A percentile compares a stretch with the other conserved stretches of the same genome.
phyloP scores from a whole-genome alignment of 1,140 invertebrate species.

The Heliconius hewitsoni region DNA sequence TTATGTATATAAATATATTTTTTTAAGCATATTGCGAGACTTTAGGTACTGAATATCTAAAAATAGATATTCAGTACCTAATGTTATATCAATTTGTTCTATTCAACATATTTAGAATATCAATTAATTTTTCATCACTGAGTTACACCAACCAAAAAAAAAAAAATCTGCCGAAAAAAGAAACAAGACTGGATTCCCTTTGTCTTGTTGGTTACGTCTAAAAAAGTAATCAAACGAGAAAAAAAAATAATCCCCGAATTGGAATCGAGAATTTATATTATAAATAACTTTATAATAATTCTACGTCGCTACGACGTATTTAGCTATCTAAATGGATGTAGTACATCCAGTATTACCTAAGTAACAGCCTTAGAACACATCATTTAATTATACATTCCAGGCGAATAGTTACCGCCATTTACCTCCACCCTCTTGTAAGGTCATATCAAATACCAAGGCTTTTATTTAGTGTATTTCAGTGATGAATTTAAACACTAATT shows the following conservation, averaged over 20 bases:
- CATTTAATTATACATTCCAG: constrained; percentile 23
- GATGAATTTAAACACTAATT: not conserved
- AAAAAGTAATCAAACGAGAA: no score
- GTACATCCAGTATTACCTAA: constrained; percentile 5
- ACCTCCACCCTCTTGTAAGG: constrained; percentile 10
- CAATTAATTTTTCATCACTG: no score
- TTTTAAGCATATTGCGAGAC: not conserved
- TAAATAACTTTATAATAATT: not conserved
- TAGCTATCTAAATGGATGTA: not conserved
- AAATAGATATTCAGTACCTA: no score
- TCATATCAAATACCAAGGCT: constrained; percentile 1
- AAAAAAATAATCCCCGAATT: no score
- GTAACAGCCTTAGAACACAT: constrained; percentile 7
- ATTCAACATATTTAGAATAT: no score
- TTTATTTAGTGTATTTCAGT: not conserved
- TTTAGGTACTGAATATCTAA: no score
- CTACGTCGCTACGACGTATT: not conserved
- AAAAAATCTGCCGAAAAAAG: no score
- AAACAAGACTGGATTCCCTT: no score
- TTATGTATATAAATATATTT: not conserved
- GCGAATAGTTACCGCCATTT: constrained; percentile 15
- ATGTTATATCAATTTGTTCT: no score
- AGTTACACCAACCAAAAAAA: no score
- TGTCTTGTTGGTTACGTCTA: no score
- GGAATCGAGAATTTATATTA: no score